Base-by-base conservation (phyloP, 2,797 vertebrate species). In the Microchirus variegatus region DNA sequence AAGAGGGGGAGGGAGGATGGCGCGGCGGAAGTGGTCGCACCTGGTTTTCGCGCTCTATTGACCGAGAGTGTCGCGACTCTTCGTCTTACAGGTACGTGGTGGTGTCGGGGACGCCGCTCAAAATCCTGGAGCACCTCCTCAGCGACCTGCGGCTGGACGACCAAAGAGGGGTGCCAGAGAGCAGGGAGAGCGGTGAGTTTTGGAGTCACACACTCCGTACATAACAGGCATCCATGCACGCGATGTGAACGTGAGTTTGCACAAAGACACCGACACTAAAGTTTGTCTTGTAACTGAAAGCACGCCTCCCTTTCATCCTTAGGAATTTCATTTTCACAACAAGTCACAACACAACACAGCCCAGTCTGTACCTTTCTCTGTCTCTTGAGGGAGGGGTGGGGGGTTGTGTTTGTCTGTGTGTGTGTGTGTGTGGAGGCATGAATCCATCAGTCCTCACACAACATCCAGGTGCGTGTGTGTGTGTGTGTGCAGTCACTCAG, bases 91-190 rank as follows among this genome's bases (percentile, higher is more conserved):
- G 97, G 94, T 98, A 97, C 13, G 94, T 97, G 85, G 96, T 98
- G 84, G 96, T 99, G 84, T 97, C 97, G 0, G 97, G 97, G 65
- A 98, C 97, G 8, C 97, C 97, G 0, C 96, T 98, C 79, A 99
- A 98, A 92, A 98, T 99, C 90, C 86, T 99, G 92, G 97, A 99
- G 92, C 97, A 98, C 80, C 94, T 99, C 57, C 90, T 99, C 66
- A 95, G 96, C 73, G 96, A 97, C 89, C 92, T 98, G 80, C 94
- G 96, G 73, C 88, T 98, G 90, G 97, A 98, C 43, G 93, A 96
- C 67, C 90, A 92, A 59, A 91, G 92, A 81, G 93, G 92, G 59
- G 89, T 90, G 0, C 79, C 88, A 2, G 91, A 93, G 83, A 87
- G 95, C 93, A 95, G 96, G 91, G 97, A 98, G 87, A 96, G 96